Base-by-base conservation (phyloP, 2,888 invertebrate species). In the Abscondita cerata region DNA sequence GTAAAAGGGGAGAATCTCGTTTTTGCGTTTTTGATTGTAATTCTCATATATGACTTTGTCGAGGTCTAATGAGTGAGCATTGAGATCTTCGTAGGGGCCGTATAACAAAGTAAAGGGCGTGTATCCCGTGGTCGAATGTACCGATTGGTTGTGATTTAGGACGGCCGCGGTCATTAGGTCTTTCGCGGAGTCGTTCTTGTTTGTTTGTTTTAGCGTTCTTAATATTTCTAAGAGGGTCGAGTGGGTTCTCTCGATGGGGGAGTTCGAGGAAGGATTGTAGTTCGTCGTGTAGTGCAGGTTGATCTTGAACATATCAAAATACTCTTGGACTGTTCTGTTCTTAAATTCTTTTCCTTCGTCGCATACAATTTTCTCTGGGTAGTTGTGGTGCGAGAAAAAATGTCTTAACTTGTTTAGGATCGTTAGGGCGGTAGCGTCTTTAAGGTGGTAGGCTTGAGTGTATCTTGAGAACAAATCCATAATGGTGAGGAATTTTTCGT, bases 301-400 rank as follows among this genome's bases (percentile, higher is more conserved):
- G 11, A 65, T 65, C 41, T 67, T 67, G 13, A 56, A 54, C 25
- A 61, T 31, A 0, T 11, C n/a, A 19, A 59, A 63, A 40, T 53
- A 64, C 48, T 65, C 53, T 13, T 59, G 34, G 18, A 67, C 55
- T 0, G 55, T 38, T 15, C 59, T 56, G 13, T 68, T 66, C 51
- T 64, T 66, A 47, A 68, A 64, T 53, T 67, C 61, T 50, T 61
- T 65, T 1, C 62, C 67, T 59, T 65, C 61, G 20, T 67, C 67
- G 40, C 60, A 65, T 16, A 64, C 62, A 2, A 64, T 52, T 33
- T 53, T 58, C 11, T 47, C 47, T n/a, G 65, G 67, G 33, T 50
- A 65, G 8, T 36, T 33, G 36, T 65, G 65, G 36, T 65, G 61
- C 1, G 63, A 20, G n/a, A 61, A 63, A 15, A 51, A 62, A 52